These are phyloP conservation scores for Leptodactylus fallax DNA, from an alignment of 2,797 vertebrate genomes.

Conservation along the genomic window DNA sequence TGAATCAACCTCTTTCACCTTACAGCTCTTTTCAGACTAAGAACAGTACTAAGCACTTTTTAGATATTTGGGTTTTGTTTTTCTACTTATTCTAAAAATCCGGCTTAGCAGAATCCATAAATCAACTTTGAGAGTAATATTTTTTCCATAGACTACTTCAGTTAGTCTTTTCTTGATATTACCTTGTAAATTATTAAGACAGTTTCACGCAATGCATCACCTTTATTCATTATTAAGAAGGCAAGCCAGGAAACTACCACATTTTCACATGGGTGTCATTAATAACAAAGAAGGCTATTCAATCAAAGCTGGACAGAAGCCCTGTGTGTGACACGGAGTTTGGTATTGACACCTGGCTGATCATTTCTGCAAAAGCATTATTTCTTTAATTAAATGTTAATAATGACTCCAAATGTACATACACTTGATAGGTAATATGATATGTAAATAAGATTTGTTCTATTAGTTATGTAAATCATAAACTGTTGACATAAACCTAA, in stretches of 20 bases:
- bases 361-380: neutral
- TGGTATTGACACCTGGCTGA: neutral
- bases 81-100: neutral
- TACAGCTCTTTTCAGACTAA: neutral
- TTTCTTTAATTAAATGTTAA: neutral
- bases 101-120: slow-evolving; percentile 56
- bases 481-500: no score
- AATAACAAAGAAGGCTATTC: slow-evolving; percentile 66
- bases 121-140: slow-evolving; percentile 63
- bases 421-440: neutral
- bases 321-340: neutral
- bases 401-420: neutral
- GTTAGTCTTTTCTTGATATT: slow-evolving; percentile 73
- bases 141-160: slow-evolving; percentile 68
- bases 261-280: slow-evolving; percentile 70
- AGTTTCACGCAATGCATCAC: slow-evolving; percentile 72
- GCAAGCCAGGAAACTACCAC: slow-evolving; percentile 66
- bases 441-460: neutral
- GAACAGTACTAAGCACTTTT: neutral
- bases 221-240: slow-evolving; percentile 77
- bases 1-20: neutral
- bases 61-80: slow-evolving; percentile 22
- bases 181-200: slow-evolving; percentile 73
- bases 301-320: slow-evolving; percentile 23
- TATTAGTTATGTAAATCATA: no score